phyloP scores from a whole-genome alignment of 2,797 vertebrate species.

The Selene dorsalis region DNA sequence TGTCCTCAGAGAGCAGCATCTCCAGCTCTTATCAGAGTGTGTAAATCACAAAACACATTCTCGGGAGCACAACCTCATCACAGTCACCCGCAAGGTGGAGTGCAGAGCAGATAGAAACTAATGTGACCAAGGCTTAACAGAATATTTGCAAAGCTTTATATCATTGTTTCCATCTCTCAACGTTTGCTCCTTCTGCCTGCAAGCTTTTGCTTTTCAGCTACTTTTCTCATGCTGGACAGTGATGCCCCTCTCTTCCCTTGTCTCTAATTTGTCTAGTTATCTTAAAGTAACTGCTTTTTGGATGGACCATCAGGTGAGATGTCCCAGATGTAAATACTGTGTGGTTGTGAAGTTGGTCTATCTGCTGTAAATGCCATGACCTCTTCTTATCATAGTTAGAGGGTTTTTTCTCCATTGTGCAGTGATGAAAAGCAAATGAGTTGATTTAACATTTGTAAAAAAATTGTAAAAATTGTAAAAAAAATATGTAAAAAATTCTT shows the following conservation, averaged over 20 bases:
- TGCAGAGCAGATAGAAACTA: slow-evolving; percentile 50
- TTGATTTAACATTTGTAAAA: slow-evolving; percentile 17
- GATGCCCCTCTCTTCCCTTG: slow-evolving; percentile 11
- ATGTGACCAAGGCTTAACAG: slow-evolving; percentile 46
- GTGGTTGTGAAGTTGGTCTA: slow-evolving; percentile 45
- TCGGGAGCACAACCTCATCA: slow-evolving; percentile 69
- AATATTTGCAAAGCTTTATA: slow-evolving; percentile 40
- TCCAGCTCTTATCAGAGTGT: slow-evolving; percentile 73
- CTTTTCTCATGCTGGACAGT: slow-evolving; percentile 6
- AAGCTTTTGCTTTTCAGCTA: not conserved
- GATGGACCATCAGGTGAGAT: slow-evolving; percentile 62
- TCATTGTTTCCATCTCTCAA: slow-evolving; percentile 37
- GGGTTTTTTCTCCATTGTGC: slow-evolving; percentile 41
- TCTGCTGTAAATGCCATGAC: slow-evolving; percentile 49
- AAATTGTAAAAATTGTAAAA: too few relatives aligned
- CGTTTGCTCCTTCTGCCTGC: slow-evolving; percentile 1
- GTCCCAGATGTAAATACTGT: slow-evolving; percentile 62
- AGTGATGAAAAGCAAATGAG: slow-evolving; percentile 51
- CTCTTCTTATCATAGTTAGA: slow-evolving; percentile 58
- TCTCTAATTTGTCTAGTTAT: slow-evolving; percentile 60
- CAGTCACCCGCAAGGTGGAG: slow-evolving; percentile 67
- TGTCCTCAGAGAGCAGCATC: slow-evolving; percentile 77
- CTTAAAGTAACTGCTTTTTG: slow-evolving; percentile 49
- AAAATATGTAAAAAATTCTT: too few relatives aligned
- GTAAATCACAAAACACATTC: slow-evolving; percentile 81